Base-by-base conservation (phyloP, 2,113 vertebrate species). In the Colossoma macropomum region DNA sequence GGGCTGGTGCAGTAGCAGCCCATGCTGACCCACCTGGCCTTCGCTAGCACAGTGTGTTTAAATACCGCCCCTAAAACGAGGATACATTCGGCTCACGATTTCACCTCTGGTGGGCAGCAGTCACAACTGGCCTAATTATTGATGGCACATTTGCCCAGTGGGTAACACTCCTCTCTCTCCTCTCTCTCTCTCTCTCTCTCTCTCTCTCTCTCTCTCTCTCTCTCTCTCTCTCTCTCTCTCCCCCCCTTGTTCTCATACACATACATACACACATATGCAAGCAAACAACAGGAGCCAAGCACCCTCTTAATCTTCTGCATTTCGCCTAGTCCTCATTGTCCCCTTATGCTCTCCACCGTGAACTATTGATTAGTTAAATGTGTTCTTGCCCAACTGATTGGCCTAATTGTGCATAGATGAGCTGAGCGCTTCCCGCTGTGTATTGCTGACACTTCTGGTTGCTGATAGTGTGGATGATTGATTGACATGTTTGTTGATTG, bases 381-480 rank as follows among this genome's bases (percentile, higher is more conserved):
- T 45, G 5, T 23, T n/a, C 32, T 66, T 71, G 68, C 74, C 21
- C 21, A 62, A 79, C 77, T 38, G 60, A 81, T 59, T 69, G 38
- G 21, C 41, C n/a, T 79, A 79, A 79, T 82, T 75, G 75, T 82
- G 32, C 52, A 27, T 73, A 28, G 60, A 77, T 81, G 75, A 27
- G 54, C 52, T 23, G n/a, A n/a, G 41, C 25, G 16, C 17, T 60
- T n/a, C 15, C 60, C n/a, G 38, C 41, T 62, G 69, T 65, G 75
- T 86, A 82, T 66, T 89, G 73, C 71, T 68, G 71, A 70, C 38
- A 66, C 12, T 81, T 84, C 78, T 5, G 28, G 65, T 32, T 75
- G 32, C 65, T 54, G 48, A 69, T 27, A 69, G 27, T 48, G 23
- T 34, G 28, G 32, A 15, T 17, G 34, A 75, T 30, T 80, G 45